Conservation (phyloP, 1,140 invertebrate species). For the Aporrectodea caliginosa region DNA sequence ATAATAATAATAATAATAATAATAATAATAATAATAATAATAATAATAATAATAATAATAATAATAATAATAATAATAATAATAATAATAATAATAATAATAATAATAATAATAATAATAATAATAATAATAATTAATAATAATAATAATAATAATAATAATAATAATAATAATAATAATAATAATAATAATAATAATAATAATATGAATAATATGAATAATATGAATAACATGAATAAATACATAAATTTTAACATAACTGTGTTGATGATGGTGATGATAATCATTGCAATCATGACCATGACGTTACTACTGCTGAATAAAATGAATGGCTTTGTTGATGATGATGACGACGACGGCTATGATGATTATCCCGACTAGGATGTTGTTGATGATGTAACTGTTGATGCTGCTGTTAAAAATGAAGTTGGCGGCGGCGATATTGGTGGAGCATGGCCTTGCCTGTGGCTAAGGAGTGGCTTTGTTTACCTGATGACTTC, state of each 20-base stretch:
- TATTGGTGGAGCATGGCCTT: background rate
- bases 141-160: background rate
- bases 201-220: too few relatives aligned
- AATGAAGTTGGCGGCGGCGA: background rate
- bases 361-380: background rate
- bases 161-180: background rate
- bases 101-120: background rate
- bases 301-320: background rate
- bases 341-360: background rate
- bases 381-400: background rate
- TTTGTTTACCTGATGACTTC: slow-evolving; percentile 70
- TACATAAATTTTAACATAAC: background rate
- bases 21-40: too few relatives aligned
- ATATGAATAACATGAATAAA: too few relatives aligned
- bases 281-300: too few relatives aligned
- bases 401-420: too few relatives aligned
- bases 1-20: too few relatives aligned
- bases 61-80: background rate
- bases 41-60: background rate
- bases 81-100: background rate
- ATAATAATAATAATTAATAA: background rate
- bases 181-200: too few relatives aligned
- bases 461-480: background rate
- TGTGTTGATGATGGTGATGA: too few relatives aligned
- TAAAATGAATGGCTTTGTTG: background rate